A percentile compares a stretch with the other conserved stretches of the same genome.
Evolutionary conservation across 2,797 vertebrate species (phyloP).

Genomic region (Xenentodon cancila): DNA sequence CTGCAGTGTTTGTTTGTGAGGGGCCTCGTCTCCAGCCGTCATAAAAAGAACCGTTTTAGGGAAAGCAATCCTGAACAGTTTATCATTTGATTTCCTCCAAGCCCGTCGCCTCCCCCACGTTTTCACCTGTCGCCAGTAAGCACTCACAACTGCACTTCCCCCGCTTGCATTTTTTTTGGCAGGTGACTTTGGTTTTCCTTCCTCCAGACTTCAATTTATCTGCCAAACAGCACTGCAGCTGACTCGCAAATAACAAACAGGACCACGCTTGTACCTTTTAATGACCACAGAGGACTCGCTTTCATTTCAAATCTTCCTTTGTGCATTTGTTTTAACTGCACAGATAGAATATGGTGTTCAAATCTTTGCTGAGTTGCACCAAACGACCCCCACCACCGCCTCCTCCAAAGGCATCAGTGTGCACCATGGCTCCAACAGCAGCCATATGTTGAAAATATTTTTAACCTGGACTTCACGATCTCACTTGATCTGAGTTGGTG

Average conservation of each 20-base stretch:
- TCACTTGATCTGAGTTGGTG: constrained; percentile 65
- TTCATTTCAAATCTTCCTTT: constrained; percentile 40
- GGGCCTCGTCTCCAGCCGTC: constrained; percentile 47
- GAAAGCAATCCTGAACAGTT: constrained; percentile 31
- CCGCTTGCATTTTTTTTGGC: constrained; percentile 32
- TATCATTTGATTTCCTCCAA: constrained; percentile 15
- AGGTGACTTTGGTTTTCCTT: constrained; percentile 58
- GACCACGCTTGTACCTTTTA: constrained; percentile 47
- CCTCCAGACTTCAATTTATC: constrained; percentile 54
- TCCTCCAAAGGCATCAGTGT: constrained; percentile 46
- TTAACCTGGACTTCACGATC: constrained; percentile 60
- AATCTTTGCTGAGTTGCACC: constrained; percentile 47
- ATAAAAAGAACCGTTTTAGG: constrained; percentile 42
- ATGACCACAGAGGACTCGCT: constrained; percentile 10
- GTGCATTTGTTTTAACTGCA: constrained; percentile 28
- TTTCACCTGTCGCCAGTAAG: constrained; percentile 18
- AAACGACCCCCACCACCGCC: constrained; percentile 10
- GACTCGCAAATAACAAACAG: constrained; percentile 56
- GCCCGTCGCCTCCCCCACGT: constrained; percentile 20
- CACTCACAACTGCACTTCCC: constrained; percentile 6
- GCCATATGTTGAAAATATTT: constrained; percentile 61
- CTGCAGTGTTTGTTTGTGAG: constrained; percentile 27
- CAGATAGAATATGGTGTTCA: constrained; percentile 51
- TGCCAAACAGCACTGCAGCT: constrained; percentile 58
- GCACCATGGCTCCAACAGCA: constrained; percentile 60